Conservation (phyloP, 2,888 invertebrate species). For the Dasypogon diadema region DNA sequence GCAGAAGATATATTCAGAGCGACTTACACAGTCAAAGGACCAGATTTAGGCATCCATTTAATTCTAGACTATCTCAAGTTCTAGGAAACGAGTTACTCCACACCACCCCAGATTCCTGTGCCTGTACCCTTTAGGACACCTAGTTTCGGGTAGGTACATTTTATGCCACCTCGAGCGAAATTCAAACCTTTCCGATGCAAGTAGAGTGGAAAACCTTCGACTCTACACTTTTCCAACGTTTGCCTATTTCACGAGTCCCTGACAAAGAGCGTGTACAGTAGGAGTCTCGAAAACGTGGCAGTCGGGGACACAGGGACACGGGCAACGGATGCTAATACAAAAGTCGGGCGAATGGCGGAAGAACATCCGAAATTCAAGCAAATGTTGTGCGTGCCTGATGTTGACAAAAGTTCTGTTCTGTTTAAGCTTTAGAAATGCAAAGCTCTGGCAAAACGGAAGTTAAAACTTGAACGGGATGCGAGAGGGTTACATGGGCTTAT, state of each 20-base stretch:
- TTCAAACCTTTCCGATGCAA: constrained; percentile 41
- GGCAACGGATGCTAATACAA: constrained; percentile 35
- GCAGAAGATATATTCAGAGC: constrained; percentile 7
- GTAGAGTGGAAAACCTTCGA: background rate
- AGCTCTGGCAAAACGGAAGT: constrained; percentile 38
- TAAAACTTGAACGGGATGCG: constrained; percentile 2
- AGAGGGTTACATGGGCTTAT: background rate
- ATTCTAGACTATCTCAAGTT: too few relatives aligned
- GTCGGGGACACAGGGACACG: background rate
- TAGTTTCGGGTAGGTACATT: constrained; percentile 4
- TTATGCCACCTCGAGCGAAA: constrained; percentile 7
- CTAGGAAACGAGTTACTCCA: too few relatives aligned
- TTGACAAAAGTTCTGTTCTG: constrained; percentile 47
- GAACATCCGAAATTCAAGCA: constrained; percentile 48
- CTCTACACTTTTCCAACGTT: background rate
- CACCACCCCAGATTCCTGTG: background rate
- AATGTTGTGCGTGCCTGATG: constrained; percentile 51
- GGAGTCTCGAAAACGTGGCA: background rate
- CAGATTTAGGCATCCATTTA: background rate
- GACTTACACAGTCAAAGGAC: background rate
- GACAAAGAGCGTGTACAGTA: background rate
- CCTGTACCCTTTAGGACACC: too few relatives aligned
- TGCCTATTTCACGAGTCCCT: constrained; percentile 1
- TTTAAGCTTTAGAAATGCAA: constrained; percentile 42
- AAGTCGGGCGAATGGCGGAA: constrained; percentile 33